These are phyloP conservation scores for Hypercompe scribonia DNA, from an alignment of 2,888 invertebrate genomes.

Conservation along the genomic window DNA sequence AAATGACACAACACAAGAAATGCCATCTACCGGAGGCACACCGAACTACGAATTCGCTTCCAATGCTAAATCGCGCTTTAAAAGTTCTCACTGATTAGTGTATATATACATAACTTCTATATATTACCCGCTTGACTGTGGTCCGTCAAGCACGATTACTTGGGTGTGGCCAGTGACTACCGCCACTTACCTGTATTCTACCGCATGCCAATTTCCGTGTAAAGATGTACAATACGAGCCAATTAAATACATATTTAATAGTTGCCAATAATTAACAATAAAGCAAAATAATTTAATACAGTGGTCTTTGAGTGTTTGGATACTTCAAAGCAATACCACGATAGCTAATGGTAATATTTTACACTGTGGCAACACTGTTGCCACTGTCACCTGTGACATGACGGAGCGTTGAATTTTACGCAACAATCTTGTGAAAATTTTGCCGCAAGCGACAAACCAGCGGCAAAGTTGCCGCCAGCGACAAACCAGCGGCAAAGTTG, in stretches of 20 bases:
- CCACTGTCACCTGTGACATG: neutral
- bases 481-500: too few relatives aligned
- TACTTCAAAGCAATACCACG: conserved; percentile 13
- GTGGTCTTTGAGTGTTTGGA: conserved; percentile 1
- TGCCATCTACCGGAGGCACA: neutral
- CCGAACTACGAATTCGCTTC: neutral
- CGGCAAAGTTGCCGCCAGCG: too few relatives aligned
- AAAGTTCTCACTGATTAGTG: neutral
- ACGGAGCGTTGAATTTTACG: neutral
- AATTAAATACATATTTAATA: conserved; percentile 28
- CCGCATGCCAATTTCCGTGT: neutral
- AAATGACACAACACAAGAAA: neutral
- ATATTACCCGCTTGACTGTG: neutral
- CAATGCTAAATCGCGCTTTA: neutral
- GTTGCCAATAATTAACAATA: conserved; percentile 39
- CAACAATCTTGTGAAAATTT: neutral
- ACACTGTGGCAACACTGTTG: conserved; percentile 8
- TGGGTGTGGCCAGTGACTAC: too few relatives aligned
- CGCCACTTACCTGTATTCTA: neutral
- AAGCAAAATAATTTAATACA: conserved; percentile 13
- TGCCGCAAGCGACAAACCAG: too few relatives aligned
- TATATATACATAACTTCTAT: neutral
- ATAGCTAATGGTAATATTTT: conserved; percentile 3
- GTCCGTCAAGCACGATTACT: neutral
- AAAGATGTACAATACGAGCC: neutral